Evolutionary conservation across 2,797 vertebrate genomes (phyloP), one percentile per base, ranked within the genome.

Genomic region (Cyprinella venusta): DNA sequence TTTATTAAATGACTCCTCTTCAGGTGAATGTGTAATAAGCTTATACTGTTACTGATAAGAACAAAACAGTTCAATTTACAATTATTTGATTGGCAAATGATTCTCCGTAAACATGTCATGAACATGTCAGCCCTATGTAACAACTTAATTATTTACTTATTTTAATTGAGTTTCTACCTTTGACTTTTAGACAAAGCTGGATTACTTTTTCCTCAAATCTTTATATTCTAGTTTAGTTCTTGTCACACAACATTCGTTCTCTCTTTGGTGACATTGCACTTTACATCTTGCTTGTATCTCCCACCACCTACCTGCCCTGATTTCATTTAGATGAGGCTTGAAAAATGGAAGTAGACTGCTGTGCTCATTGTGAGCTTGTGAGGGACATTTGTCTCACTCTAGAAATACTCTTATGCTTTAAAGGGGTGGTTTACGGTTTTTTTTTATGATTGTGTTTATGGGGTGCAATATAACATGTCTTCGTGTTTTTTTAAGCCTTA

Each of bases 281-380:
- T 87, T 84, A 79, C 56, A 80, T 85, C 86, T 87, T 76, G n/a
- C 63, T 82, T 68, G 50, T 59, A 18, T 69, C 36, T 59, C 26
- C 19, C 63, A 63, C 70, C 85, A 85, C 79, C 79, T 84, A 84
- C 84, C 75, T 76, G 81, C 21, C 65, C 67, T 68, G 75, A 82
- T 84, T 84, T 67, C 70, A 79, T 84, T 83, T 68, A 74, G 75
- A 61, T 59, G 71, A 79, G 42, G 82, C 24, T 86, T 76, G 86
- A 84, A 80, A 87, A 82, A 87, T 85, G 59, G 77, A 30, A 21
- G 15, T n/a, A 82, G 76, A 61, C 18, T 21, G 65, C 16, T 12
- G 38, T 68, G 24, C 76, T 61, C 67, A 42, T 72, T 82, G 40
- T 70, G 45, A 50, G 50, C 69, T 52, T 67, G 42, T 79, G 45